Base-by-base conservation (phyloP, 2,797 vertebrate species). In the Sphaeramia orbicularis region DNA sequence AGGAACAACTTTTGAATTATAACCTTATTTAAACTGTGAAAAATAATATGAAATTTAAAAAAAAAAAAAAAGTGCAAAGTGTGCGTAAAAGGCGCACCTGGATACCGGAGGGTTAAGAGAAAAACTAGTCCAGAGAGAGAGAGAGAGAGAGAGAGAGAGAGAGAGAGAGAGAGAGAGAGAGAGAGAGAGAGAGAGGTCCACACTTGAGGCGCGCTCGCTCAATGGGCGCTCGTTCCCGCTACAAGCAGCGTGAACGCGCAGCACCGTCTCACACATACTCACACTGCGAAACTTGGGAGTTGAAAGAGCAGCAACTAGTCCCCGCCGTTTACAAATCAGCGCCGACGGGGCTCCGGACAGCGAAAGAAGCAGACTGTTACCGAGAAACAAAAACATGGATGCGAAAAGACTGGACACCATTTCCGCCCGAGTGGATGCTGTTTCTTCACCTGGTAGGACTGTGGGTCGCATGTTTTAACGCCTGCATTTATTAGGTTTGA, bases 381-480 rank as follows among this genome's bases (percentile, higher is more conserved):
- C 11, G 4, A 12, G 16, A 32, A 64, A 52, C 10, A 37, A 16
- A 16, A 27, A 32, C 47, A 98, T 98, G 96, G 92, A 94, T 0
- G 86, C 90, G 48, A 87, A 93, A 83, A 90, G 93, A 76, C 91
- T 95, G 91, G 94, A 95, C 51, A 96, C 94, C 90, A 81, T 95
- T 62, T 97, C 95, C 7, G 94, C 90, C 5, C 93, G 91, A 57
- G 95, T 96, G 92, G 96, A 96, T 64, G 93, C 94, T 48, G 88
- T 87, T 68, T 95, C 96, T 54, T 90, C 95, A 79, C 91, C 96
- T 84, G 97, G 97, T 97, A 97, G 96, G 97, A 94, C 84, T 44
- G 86, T 30, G 7, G 43, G 30, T 10, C 42, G 91, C 89, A 64
- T 35, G 91, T 41, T 76, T 60, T 38, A 4, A n/a, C 16, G 6